Percentiles rank a stretch among this genome's conserved stretches.
Conservation (phyloP, 2,888 invertebrate genomes). For the Doris montereyensis region DNA sequence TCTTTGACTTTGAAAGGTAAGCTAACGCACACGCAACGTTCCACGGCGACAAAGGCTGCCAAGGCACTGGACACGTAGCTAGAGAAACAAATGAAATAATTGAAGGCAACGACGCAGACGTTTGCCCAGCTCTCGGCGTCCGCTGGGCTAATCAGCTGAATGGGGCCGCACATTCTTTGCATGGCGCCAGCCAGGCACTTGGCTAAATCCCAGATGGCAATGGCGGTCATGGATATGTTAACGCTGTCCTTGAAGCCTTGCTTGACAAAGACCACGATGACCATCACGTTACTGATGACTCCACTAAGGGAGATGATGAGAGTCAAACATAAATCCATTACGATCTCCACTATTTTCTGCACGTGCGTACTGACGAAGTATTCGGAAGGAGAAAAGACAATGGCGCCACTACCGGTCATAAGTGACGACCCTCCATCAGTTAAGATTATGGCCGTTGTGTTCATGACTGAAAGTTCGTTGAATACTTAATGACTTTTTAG, state of each 20-base stretch:
- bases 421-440: too few species aligned
- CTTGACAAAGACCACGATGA: constrained; percentile 28
- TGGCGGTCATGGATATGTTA: constrained; percentile 37
- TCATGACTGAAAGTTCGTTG: too few species aligned
- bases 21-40: constrained; percentile 31
- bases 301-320: constrained; percentile 25
- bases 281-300: constrained; percentile 17
- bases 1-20: constrained; percentile 28
- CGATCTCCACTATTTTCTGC: constrained; percentile 20
- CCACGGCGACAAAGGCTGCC: constrained; percentile 32
- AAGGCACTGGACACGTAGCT: constrained; percentile 25
- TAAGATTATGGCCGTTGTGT: too few species aligned
- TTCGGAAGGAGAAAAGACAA: too few species aligned
- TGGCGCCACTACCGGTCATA: too few species aligned
- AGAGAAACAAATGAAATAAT: constrained; percentile 11
- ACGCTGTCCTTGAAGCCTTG: constrained; percentile 39
- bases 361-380: background rate
- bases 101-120: constrained; percentile 13
- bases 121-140: constrained; percentile 26
- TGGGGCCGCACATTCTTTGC: constrained; percentile 26
- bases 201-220: too few species aligned
- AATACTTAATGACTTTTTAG: too few species aligned
- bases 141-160: constrained; percentile 1
- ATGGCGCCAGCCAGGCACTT: constrained; percentile 27
- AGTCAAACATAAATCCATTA: constrained; percentile 18